Base-by-base conservation (phyloP, 2,888 invertebrate species). In the Melinopterus prodromus region DNA sequence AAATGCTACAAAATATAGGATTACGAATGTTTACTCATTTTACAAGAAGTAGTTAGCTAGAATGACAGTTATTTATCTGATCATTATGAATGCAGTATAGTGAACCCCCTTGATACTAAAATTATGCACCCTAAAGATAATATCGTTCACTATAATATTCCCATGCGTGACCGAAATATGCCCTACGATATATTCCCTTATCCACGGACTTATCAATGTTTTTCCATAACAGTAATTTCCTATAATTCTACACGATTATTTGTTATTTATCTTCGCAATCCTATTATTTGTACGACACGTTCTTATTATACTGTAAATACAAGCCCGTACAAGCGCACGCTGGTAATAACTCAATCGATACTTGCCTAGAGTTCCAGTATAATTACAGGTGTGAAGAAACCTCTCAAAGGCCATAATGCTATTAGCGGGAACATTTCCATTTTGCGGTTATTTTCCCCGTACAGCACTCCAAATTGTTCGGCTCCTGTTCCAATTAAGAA, bases 401-500 rank as follows among this genome's bases (percentile, higher is more conserved):
- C 74, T 74, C 35, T 36, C 71, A 74, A 74, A 35, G 37, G 35
- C 26, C 9, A 7, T 74, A 74, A 74, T 36, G n/a, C n/a, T 7
- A 74, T 74, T 74, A 74, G n/a, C 35, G 26, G 36, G 37, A 26
- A 74, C 37, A 74, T 53, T 53, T 53, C 53, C 16, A 74, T n/a
- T 74, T n/a, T 35, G 37, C 35, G n/a, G 71, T 16, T 71, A 16
- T 35, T 35, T 71, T 35, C 16, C 71, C 26, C 26, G 26, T 26
- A 26, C 26, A 26, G 26, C 26, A 26, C 26, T 26, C 26, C 26
- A 26, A 26, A 26, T 3, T 26, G 15, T 26, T 71, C 16, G 4
- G 74, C 37, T 74, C 26, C 12, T 35, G 35, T 74, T 74, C 74
- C 74, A 74, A 74, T 74, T 74, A 74, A 74, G 74, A 74, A 74